Evolutionary conservation across 37 sponge, comb jelly and placozoan genomes (phyloP), one percentile per base, ranked within the genome.

Genomic region (Ephydatia muelleri): DNA sequence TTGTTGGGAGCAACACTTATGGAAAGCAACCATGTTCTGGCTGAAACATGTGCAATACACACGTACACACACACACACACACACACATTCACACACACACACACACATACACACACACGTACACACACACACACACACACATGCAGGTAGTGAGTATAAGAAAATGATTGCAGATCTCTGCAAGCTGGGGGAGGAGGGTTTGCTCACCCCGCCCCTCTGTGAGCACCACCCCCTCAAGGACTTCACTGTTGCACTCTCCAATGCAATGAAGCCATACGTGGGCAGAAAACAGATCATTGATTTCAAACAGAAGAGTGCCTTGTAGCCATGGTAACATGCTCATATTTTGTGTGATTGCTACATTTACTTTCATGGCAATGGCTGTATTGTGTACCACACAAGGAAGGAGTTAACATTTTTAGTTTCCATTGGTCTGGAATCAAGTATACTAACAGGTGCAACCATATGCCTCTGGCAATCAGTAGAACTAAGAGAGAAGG

Each of bases 251-350:
- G 92, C 85, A 0, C 73, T 93, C n/a, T 23, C 68, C 47, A 69
- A 65, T 49, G 49, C 89, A 22, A 86, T 93, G 87, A 49, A 68
- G 36, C 85, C 88, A 38, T 92, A 40, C 57, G 48, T 82, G 26
- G 80, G 85, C 16, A 64, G 30, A 0, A 92, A 92, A 76, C 88
- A 88, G 36, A 34, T 92, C 8, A 30, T 90, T 38, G 65, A 68
- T 3, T 70, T 90, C 32, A 65, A 85, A 23, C 68, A 57, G 16
- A 57, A 57, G 19, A 57, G 57, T 57, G 9, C 57, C 9, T 57
- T 57, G 57, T 57, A 57, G 57, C 19, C 57, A 57, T 57, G 57
- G 57, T 21, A 57, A 57, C 57, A 57, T 57, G 57, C 16, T 71
- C 8, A 25, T 34, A 69, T 34, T 34, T 27, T 34, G 13, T 71